phyloP scores from a whole-genome alignment of 2,113 vertebrate species.

The Clarias gariepinus region DNA sequence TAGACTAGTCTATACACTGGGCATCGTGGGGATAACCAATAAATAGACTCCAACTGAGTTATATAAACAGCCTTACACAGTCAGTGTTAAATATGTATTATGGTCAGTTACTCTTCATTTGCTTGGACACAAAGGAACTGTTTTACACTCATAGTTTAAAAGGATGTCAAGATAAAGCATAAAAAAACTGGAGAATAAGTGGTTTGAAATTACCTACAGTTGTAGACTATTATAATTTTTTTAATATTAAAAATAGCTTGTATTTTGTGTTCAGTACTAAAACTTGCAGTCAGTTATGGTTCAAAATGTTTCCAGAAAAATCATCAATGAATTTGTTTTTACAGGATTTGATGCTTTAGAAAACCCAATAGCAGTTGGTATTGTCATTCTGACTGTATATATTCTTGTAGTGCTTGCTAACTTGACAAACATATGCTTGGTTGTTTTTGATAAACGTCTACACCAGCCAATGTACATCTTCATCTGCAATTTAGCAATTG shows the following conservation, averaged over 20 bases:
- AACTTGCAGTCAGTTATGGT: constrained; percentile 23
- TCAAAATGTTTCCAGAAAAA: constrained; percentile 38
- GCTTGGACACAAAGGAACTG: not conserved
- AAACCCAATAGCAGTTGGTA: constrained; percentile 33
- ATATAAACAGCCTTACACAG: not conserved
- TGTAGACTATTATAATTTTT: not conserved
- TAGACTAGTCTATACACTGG: not conserved
- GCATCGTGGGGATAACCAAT: not conserved
- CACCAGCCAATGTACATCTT: constrained; percentile 61
- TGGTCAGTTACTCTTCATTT: not conserved
- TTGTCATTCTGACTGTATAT: constrained; percentile 43
- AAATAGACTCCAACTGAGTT: not conserved
- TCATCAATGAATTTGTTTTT: constrained; percentile 51
- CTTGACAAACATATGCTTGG: constrained; percentile 43
- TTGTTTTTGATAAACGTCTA: constrained; percentile 46
- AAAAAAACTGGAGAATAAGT: not conserved
- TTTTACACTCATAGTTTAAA: not conserved
- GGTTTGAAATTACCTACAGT: not conserved
- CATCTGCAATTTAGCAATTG: constrained; percentile 56
- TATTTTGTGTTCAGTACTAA: not conserved
- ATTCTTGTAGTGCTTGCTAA: constrained; percentile 41
- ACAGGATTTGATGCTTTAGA: constrained; percentile 51
- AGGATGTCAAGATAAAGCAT: not conserved
- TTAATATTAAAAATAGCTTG: not conserved
- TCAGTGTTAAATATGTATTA: not conserved